Base-by-base conservation (phyloP, 2,888 invertebrate genomes). In the Drosophila seclusa region DNA sequence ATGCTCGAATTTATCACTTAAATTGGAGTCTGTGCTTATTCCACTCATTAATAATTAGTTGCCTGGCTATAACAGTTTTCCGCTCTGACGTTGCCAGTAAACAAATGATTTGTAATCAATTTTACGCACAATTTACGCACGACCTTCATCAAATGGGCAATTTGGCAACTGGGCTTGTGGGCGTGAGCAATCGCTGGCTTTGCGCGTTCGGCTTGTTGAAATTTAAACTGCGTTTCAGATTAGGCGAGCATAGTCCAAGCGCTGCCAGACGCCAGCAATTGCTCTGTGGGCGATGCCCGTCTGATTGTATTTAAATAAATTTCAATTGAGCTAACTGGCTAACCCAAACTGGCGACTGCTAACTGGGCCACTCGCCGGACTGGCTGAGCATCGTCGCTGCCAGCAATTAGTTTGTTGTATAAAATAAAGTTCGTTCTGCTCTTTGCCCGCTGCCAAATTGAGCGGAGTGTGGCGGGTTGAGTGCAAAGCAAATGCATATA, bases 301-400 rank as follows among this genome's bases (percentile, higher is more conserved):
- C 73, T 82, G 85, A 76, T 78, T 90, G 78, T 88, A 89, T 86
- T 90, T 82, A 73, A 90, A 87, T 85, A 86, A 89, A 89, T 80
- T 84, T 87, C 80, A 90, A 87, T 89, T 89, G 80, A 82, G 72
- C 66, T 74, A 81, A 76, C 81, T 50, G 88, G 69, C 82, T 67
- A 55, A 53, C 58, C 70, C 61, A 29, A 72, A 57, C 60, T 32
- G 48, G 48, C 11, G 27, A 16, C 27, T 63, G 61, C 66, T 68
- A 80, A 83, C 76, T 82, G 68, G 85, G 52, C 65, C 82, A 72
- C 59, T 68, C 76, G 64, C 10, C 29, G 16, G 29, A 29, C n/a
- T 29, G 27, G 13, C n/a, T 29, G 38, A 29, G 31, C 21, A 57
- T 32, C 63, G 58, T 50, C 68, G 57, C 50, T 50, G 59, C 49